phyloP scores from a whole-genome alignment of 1,140 invertebrate species.

The Acromyrmex charruanus region DNA sequence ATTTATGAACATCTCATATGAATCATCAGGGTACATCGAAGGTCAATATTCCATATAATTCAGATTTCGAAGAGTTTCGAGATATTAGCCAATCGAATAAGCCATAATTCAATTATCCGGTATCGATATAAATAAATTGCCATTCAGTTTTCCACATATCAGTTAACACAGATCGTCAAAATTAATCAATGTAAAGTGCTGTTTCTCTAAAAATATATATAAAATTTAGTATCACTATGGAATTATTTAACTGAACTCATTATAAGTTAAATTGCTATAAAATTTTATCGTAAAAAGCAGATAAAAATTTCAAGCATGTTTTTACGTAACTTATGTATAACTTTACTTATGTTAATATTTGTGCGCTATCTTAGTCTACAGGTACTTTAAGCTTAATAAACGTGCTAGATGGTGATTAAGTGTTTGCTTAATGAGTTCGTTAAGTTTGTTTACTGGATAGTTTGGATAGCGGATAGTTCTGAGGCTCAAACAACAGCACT shows the following conservation, averaged over 20 bases:
- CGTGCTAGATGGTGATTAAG: conserved; percentile 54
- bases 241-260: background rate
- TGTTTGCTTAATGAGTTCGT: conserved; percentile 53
- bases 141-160: background rate
- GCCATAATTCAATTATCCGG: background rate
- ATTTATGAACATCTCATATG: background rate
- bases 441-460: conserved; percentile 57
- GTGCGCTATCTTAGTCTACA: conserved; percentile 26
- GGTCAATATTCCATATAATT: conserved; percentile 27
- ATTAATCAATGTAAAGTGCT: background rate
- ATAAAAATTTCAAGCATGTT: background rate
- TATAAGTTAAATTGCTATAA: background rate
- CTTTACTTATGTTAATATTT: conserved; percentile 40
- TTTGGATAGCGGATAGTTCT: conserved; percentile 49
- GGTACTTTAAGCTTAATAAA: conserved; percentile 49
- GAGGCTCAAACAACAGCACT: conserved; percentile 44
- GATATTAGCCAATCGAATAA: conserved; percentile 19
- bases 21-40: background rate
- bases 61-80: conserved; percentile 29
- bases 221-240: background rate
- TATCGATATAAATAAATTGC: conserved; percentile 14
- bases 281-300: background rate
- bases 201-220: background rate
- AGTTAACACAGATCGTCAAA: background rate
- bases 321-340: conserved; percentile 8